Evolutionary conservation across 2,888 invertebrate species (phyloP).

Genomic region (Nineta flava): DNA sequence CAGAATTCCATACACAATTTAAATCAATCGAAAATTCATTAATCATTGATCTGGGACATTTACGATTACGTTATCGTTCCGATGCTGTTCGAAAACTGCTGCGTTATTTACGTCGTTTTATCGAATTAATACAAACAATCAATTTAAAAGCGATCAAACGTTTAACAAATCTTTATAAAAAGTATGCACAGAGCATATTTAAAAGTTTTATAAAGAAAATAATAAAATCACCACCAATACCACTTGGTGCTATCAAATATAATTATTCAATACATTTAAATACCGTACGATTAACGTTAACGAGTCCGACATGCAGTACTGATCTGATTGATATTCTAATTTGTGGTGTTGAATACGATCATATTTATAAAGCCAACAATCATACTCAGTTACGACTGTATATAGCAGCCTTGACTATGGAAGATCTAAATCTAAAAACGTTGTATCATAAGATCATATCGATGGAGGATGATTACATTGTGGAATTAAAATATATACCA

Average conservation of each 20-base stretch:
- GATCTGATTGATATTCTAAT: slow-evolving; percentile 51
- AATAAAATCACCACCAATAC: slow-evolving; percentile 41
- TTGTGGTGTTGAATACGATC: slow-evolving; percentile 53
- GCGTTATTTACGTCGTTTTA: slow-evolving; percentile 36
- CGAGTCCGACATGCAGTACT: slow-evolving; percentile 51
- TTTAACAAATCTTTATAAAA: no score
- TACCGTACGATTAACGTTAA: slow-evolving; percentile 45
- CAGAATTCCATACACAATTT: slow-evolving; percentile 67
- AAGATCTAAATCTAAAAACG: slow-evolving; percentile 57
- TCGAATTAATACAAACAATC: not conserved
- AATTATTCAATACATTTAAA: slow-evolving; percentile 49
- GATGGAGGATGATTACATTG: slow-evolving; percentile 64
- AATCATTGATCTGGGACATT: slow-evolving; percentile 47
- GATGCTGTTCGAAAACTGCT: slow-evolving; percentile 53
- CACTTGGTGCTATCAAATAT: slow-evolving; percentile 58
- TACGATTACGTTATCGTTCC: slow-evolving; percentile 52
- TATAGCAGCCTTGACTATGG: slow-evolving; percentile 47
- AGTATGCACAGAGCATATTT: no score
- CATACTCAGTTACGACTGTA: slow-evolving; percentile 55
- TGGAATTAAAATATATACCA: slow-evolving; percentile 62
- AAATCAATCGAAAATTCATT: slow-evolving; percentile 65
- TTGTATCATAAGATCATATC: slow-evolving; percentile 51
- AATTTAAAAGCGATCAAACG: not conserved
- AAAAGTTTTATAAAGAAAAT: no score
- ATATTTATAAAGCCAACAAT: slow-evolving; percentile 61